A percentile compares a stretch with the other conserved stretches of the same genome.
Evolutionary conservation across 2,113 vertebrate genomes (phyloP).

Genomic region (Poicephalus gulielmi): DNA sequence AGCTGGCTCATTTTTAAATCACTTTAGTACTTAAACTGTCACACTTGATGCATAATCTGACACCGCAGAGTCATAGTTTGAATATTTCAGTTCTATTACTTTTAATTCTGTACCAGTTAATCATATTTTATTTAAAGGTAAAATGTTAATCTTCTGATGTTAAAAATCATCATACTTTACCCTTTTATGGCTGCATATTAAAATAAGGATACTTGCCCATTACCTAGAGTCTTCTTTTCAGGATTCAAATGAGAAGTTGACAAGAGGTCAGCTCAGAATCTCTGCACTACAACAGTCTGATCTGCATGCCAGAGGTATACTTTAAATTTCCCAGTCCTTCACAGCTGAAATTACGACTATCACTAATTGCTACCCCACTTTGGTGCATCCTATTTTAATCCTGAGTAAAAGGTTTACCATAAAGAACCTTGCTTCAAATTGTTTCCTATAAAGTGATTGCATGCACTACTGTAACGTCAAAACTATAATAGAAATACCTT

Average conservation of each 20-base stretch:
- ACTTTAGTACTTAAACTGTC: constrained; percentile 54
- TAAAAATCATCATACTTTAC: constrained; percentile 52
- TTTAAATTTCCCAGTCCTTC: background rate
- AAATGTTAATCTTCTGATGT: constrained; percentile 59
- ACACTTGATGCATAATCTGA: constrained; percentile 44
- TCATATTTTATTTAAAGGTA: constrained; percentile 65
- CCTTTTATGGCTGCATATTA: constrained; percentile 6
- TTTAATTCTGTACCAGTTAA: constrained; percentile 48
- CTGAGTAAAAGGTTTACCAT: background rate
- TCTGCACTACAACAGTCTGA: background rate
- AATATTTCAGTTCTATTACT: constrained; percentile 56
- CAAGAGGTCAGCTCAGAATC: constrained; percentile 23
- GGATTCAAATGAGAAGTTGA: constrained; percentile 25
- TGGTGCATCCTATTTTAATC: background rate
- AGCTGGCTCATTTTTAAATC: constrained; percentile 37
- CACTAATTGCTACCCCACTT: background rate
- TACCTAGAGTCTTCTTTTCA: constrained; percentile 11
- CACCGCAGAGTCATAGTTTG: constrained; percentile 26
- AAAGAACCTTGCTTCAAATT: background rate
- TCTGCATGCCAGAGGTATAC: background rate
- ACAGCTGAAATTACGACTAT: background rate
- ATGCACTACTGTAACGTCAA: background rate
- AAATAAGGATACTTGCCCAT: constrained; percentile 37
- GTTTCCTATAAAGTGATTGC: background rate
- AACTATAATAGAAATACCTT: background rate